Evolutionary conservation across 2,797 vertebrate genomes (phyloP).

Genomic region (Kryptolebias ocellatus): DNA sequence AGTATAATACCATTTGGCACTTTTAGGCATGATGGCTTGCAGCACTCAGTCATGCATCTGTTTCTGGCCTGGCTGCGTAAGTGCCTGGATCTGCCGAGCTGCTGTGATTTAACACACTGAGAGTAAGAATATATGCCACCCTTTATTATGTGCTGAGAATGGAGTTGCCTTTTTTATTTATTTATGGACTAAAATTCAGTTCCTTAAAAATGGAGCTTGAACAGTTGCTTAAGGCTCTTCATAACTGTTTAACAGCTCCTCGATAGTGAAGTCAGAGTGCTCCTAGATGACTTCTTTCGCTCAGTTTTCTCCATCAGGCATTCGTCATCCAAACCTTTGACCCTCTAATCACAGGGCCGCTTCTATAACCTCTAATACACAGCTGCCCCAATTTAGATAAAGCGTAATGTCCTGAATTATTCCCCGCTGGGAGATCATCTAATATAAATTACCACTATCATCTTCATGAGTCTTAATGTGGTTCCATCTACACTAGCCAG

Average conservation of each 20-base stretch:
- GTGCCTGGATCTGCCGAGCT: conserved; percentile 13
- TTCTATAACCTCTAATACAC: conserved; percentile 37
- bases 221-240: conserved; percentile 3
- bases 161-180: conserved; percentile 17
- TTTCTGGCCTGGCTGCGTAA: conserved; percentile 20
- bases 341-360: conserved; percentile 34
- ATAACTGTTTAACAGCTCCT: conserved; percentile 26
- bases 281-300: not conserved
- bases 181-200: not conserved
- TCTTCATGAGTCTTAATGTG: conserved; percentile 58
- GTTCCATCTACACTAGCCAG: conserved; percentile 38
- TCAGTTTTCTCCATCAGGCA: conserved; percentile 24
- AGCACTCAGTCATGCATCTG: conserved; percentile 17
- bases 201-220: conserved; percentile 7
- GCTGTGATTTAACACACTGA: conserved; percentile 19
- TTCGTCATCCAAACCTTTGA: conserved; percentile 43
- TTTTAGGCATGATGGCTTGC: conserved; percentile 43
- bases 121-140: conserved; percentile 6
- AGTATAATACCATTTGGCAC: conserved; percentile 24
- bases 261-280: not conserved
- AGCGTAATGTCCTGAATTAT: conserved; percentile 55
- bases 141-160: conserved; percentile 13
- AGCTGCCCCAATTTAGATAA: conserved; percentile 59
- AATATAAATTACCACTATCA: conserved; percentile 59
- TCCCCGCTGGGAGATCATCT: conserved; percentile 63